Percentiles rank a stretch among this genome's conserved stretches.
Evolutionary conservation across 2,797 vertebrate species (phyloP).

Genomic region (Sebastes minor): DNA sequence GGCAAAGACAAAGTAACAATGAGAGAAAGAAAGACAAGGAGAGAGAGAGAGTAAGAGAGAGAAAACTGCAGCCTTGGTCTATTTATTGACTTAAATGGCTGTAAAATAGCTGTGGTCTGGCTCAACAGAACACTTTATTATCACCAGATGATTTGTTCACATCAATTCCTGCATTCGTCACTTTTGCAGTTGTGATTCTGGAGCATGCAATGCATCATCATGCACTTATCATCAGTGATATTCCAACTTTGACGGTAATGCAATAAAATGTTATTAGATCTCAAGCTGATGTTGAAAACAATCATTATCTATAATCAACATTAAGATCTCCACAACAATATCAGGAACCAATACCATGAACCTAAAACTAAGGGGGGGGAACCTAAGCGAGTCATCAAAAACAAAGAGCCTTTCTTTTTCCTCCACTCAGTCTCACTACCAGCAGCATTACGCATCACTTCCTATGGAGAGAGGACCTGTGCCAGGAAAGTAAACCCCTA

Average conservation of each 20-base stretch:
- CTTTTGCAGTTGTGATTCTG: slow-evolving; percentile 18
- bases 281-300: not conserved
- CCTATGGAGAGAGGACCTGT: slow-evolving; percentile 58
- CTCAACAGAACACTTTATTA: slow-evolving; percentile 65
- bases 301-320: not conserved
- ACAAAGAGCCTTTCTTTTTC: slow-evolving; percentile 68
- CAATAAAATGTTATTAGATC: not conserved
- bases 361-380: not conserved
- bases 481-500: slow-evolving; percentile 72
- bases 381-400: slow-evolving; percentile 9
- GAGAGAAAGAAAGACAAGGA: not conserved
- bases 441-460: slow-evolving; percentile 69
- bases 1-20: slow-evolving; percentile 3
- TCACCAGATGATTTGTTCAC: slow-evolving; percentile 63
- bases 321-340: not conserved
- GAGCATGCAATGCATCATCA: not conserved
- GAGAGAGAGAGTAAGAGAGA: not conserved
- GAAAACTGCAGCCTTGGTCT: slow-evolving; percentile 41
- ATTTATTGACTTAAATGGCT: slow-evolving; percentile 65
- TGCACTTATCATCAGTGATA: slow-evolving; percentile 8
- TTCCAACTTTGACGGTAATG: not conserved
- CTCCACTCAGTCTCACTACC: slow-evolving; percentile 33
- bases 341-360: not conserved
- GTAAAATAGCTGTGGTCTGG: slow-evolving; percentile 73
- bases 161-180: slow-evolving; percentile 30